phyloP scores from a whole-genome alignment of 2,797 vertebrate genomes.

The Molossus alvarezi region DNA sequence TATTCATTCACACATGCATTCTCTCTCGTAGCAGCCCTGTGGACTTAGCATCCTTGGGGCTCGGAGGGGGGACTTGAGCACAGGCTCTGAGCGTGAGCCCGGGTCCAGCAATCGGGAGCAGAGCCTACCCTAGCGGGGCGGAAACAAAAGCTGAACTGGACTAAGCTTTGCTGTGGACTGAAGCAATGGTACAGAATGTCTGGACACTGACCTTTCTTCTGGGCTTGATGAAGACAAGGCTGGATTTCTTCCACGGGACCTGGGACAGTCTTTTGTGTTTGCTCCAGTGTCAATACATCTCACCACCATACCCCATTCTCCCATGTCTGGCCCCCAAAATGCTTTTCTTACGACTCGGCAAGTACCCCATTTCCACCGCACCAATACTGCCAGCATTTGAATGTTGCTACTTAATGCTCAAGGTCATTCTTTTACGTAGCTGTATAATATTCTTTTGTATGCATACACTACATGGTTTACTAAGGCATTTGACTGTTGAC shows the following conservation, averaged over 20 bases:
- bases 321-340: background rate
- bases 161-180: background rate
- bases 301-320: background rate
- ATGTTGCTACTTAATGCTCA: background rate
- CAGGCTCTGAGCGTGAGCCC: background rate
- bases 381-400: background rate
- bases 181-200: background rate
- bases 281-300: background rate
- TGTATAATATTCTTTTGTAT: constrained; percentile 1
- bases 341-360: background rate
- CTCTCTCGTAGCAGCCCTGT: background rate
- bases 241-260: background rate
- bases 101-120: background rate
- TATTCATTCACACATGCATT: background rate
- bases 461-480: background rate
- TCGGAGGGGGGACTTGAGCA: background rate
- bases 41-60: background rate
- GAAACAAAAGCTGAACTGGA: background rate
- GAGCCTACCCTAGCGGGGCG: background rate
- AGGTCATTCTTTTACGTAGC: background rate
- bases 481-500: background rate
- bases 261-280: background rate
- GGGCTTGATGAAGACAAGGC: background rate
- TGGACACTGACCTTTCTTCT: background rate
- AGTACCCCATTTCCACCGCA: background rate